Evolutionary conservation across 2,113 vertebrate genomes (phyloP).

Genomic region (Ceyx melanurus): DNA sequence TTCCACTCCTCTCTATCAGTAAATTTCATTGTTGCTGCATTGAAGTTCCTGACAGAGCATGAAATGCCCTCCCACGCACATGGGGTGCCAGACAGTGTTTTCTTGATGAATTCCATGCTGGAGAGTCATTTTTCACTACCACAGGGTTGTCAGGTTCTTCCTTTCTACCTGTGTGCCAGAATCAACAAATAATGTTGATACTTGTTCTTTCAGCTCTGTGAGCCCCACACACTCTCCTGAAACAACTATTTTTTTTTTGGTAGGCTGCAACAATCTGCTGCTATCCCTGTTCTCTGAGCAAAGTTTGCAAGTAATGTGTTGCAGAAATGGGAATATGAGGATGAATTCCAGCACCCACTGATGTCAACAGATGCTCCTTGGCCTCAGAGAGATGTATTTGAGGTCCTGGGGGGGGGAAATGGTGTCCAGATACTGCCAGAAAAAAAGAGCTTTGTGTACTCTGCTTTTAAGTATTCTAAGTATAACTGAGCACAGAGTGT

Average conservation of each 20-base stretch:
- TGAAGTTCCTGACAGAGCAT: slow-evolving; percentile 32
- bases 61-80: slow-evolving; percentile 16
- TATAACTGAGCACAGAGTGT: not conserved
- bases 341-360: not conserved
- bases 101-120: slow-evolving; percentile 37
- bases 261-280: not conserved
- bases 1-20: slow-evolving; percentile 17
- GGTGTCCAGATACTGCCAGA: not conserved
- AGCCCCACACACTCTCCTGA: not conserved
- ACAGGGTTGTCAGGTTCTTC: slow-evolving; percentile 20
- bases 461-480: not conserved
- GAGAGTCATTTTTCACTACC: slow-evolving; percentile 40
- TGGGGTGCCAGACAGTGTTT: slow-evolving; percentile 39
- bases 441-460: not conserved
- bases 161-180: slow-evolving; percentile 49
- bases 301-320: not conserved
- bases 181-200: slow-evolving; percentile 38
- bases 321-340: not conserved
- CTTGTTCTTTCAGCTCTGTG: not conserved
- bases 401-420: not conserved
- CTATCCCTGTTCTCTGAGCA: not conserved
- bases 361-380: not conserved
- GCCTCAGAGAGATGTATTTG: not conserved
- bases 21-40: not conserved
- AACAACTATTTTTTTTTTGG: not conserved